Evolutionary conservation across 1,140 invertebrate genomes (phyloP).

Genomic region (Drosophila sucinea): DNA sequence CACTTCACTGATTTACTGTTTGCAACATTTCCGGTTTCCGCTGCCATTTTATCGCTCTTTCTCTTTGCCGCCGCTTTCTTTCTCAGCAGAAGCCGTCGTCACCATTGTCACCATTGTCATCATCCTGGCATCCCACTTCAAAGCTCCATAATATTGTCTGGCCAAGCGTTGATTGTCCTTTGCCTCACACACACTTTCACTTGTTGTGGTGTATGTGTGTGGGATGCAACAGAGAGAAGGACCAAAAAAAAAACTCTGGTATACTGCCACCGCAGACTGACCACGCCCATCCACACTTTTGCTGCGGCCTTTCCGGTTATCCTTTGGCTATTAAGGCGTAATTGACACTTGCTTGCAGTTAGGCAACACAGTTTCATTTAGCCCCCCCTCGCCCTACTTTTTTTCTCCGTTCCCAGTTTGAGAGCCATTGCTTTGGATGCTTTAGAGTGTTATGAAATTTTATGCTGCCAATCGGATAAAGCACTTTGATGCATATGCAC

Average conservation of each 20-base stretch:
- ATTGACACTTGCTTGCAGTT: conserved; percentile 72
- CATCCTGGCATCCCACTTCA: conserved; percentile 65
- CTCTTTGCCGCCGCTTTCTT: conserved; percentile 61
- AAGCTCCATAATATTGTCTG: conserved; percentile 72
- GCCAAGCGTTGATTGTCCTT: conserved; percentile 67
- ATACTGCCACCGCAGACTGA: conserved; percentile 40
- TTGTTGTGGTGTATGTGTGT: conserved; percentile 29
- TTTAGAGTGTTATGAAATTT: conserved; percentile 31
- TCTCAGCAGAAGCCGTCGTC: conserved; percentile 30
- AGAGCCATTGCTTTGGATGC: conserved; percentile 24
- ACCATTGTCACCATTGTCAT: conserved; percentile 45
- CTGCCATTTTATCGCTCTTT: conserved; percentile 11
- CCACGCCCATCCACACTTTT: conserved; percentile 68
- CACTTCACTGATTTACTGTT: conserved; percentile 78
- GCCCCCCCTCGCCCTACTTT: neutral
- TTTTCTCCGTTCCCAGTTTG: neutral
- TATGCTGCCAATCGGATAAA: conserved; percentile 12
- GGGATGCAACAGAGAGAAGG: conserved; percentile 19
- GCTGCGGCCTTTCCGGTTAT: conserved; percentile 77
- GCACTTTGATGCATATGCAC: neutral
- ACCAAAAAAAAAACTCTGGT: conserved; percentile 12
- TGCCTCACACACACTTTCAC: conserved; percentile 57
- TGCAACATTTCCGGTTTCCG: conserved; percentile 74
- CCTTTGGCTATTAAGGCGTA: conserved; percentile 76
- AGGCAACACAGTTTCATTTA: conserved; percentile 27